Percentiles rank a stretch among this genome's conserved stretches.
Evolutionary conservation across 2,888 invertebrate genomes (phyloP).

Genomic region (Aphodius granarius): DNA sequence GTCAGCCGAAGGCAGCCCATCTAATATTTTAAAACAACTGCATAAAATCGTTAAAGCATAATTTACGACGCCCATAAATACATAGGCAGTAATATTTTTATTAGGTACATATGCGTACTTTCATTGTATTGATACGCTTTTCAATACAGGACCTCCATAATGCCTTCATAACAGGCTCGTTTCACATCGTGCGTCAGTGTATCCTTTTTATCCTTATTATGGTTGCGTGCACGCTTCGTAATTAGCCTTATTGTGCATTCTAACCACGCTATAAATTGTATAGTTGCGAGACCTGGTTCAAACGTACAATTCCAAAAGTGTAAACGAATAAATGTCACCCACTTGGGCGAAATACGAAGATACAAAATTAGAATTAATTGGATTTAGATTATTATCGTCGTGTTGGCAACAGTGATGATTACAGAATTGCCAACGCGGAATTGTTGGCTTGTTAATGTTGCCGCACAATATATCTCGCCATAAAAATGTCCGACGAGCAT

Average conservation of each 20-base stretch:
- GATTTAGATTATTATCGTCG: neutral
- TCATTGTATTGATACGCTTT: conserved; percentile 31
- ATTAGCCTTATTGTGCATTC: neutral
- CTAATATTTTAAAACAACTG: conserved; percentile 54
- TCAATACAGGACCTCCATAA: conserved; percentile 26
- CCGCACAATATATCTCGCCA: neutral
- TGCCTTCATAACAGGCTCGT: conserved; percentile 5
- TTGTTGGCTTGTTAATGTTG: neutral
- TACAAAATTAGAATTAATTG: neutral
- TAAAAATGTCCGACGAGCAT: neutral
- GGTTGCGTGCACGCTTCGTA: neutral
- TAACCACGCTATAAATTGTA: neutral
- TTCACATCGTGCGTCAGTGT: neutral
- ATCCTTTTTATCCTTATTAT: neutral
- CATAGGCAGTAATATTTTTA: conserved; percentile 55
- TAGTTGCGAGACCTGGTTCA: neutral
- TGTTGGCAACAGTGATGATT: neutral
- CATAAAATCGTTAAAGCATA: conserved; percentile 55
- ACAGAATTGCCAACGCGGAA: neutral
- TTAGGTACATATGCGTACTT: conserved; percentile 38
- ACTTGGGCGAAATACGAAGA: neutral
- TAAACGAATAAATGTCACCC: neutral
- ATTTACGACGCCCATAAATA: conserved; percentile 54
- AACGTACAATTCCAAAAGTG: neutral
- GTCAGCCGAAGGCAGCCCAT: conserved; percentile 30